These are phyloP conservation scores for Hyphantria cunea DNA, from an alignment of 1,140 invertebrate species.

Conservation along the genomic window DNA sequence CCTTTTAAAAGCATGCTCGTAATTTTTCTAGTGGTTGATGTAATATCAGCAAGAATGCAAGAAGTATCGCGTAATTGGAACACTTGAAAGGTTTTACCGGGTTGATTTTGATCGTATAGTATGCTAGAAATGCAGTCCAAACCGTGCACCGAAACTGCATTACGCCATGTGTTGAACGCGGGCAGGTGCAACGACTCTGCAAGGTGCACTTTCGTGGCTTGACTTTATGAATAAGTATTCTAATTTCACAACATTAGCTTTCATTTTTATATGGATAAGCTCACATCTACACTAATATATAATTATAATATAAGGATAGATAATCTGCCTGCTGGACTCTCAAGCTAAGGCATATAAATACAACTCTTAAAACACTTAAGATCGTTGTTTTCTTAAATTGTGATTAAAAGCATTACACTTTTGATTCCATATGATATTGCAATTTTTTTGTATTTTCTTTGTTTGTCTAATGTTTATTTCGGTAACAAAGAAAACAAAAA, in stretches of 20 bases:
- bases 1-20: conserved; percentile 3
- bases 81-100: conserved; percentile 32
- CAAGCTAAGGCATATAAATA: too few relatives aligned
- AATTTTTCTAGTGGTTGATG: conserved; percentile 15
- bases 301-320: too few relatives aligned
- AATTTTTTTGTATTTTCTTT: too few relatives aligned
- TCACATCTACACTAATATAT: too few relatives aligned
- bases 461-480: too few relatives aligned
- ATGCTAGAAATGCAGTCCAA: conserved; percentile 39
- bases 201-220: conserved; percentile 68
- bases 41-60: conserved; percentile 12
- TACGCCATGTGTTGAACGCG: conserved; percentile 68
- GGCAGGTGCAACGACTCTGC: conserved; percentile 62
- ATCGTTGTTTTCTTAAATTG: too few relatives aligned
- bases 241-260: conserved; percentile 34
- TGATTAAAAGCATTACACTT: too few relatives aligned
- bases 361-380: too few relatives aligned
- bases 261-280: conserved; percentile 10
- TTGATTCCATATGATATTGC: too few relatives aligned
- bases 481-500: too few relatives aligned
- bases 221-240: conserved; percentile 50
- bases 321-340: too few relatives aligned
- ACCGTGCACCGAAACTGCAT: conserved; percentile 51
- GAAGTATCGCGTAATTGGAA: conserved; percentile 14
- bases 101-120: conserved; percentile 9